phyloP scores from a whole-genome alignment of 2,113 vertebrate genomes.

The Antechinus stuartii region DNA sequence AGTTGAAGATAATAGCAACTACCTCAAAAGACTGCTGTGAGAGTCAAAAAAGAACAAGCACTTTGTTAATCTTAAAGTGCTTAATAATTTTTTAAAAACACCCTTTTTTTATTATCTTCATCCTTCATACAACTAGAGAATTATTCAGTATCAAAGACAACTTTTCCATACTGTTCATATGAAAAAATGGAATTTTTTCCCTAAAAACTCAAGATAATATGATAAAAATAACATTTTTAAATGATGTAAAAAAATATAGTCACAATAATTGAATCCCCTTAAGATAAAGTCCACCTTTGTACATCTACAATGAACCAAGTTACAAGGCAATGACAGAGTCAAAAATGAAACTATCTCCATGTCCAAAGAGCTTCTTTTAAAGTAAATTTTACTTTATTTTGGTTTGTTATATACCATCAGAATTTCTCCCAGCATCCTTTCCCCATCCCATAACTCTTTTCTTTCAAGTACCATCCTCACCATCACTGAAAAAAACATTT shows the following conservation, averaged over 20 bases:
- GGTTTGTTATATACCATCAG: neutral
- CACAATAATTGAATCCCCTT: neutral
- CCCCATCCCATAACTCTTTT: neutral
- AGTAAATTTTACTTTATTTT: neutral
- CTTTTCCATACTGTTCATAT: neutral
- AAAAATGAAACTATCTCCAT: neutral
- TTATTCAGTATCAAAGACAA: neutral
- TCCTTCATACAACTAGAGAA: neutral
- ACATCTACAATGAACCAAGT: neutral
- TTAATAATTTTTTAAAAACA: neutral
- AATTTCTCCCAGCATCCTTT: neutral
- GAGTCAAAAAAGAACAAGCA: neutral
- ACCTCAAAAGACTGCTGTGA: neutral
- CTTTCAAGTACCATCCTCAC: neutral
- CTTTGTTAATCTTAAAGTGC: neutral
- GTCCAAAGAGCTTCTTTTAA: neutral
- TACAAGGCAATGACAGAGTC: neutral
- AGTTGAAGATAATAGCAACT: neutral
- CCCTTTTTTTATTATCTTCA: neutral
- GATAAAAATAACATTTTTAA: neutral
- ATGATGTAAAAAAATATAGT: neutral
- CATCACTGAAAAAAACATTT: neutral
- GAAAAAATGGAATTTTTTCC: neutral
- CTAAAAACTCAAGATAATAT: neutral
- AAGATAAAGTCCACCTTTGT: neutral